Conservation (phyloP, 1,140 invertebrate genomes). For the Orius insidiosus region DNA sequence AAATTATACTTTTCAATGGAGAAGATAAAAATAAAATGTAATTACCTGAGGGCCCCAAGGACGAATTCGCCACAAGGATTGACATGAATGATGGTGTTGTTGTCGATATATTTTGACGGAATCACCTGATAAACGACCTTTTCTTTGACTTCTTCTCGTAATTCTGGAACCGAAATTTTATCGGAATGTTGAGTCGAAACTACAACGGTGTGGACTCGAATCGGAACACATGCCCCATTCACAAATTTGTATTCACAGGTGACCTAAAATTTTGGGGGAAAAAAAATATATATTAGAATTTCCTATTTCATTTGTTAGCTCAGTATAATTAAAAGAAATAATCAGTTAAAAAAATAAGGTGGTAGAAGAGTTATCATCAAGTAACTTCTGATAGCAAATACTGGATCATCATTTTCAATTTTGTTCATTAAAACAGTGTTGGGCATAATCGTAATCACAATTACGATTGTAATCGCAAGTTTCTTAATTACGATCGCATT, state of each 20-base stretch:
- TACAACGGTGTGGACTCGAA: conserved; percentile 90
- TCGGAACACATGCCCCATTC: conserved; percentile 76
- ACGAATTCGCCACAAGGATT: conserved; percentile 95
- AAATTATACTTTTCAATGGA: too few species aligned
- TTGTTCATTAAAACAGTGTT: too few species aligned
- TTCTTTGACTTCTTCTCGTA: conserved; percentile 72
- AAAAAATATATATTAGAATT: too few species aligned
- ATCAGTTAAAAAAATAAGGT: background rate
- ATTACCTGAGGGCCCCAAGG: conserved; percentile 85
- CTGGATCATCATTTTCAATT: background rate
- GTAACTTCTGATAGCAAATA: too few species aligned
- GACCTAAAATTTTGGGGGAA: conserved; percentile 46
- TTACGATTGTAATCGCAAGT: too few species aligned
- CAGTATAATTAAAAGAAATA: conserved; percentile 5
- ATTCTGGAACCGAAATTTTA: conserved; percentile 68
- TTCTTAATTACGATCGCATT: too few species aligned
- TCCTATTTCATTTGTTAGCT: background rate
- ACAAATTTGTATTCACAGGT: conserved; percentile 72
- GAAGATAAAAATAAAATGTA: conserved; percentile 26
- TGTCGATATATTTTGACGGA: conserved; percentile 81
- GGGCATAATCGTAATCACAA: too few species aligned
- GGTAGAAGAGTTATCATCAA: too few species aligned
- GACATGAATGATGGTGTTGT: conserved; percentile 82
- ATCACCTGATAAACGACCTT: conserved; percentile 90
- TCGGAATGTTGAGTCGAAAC: conserved; percentile 94